phyloP scores from a whole-genome alignment of 2,888 invertebrate genomes.

The Stratiomys singularior region DNA sequence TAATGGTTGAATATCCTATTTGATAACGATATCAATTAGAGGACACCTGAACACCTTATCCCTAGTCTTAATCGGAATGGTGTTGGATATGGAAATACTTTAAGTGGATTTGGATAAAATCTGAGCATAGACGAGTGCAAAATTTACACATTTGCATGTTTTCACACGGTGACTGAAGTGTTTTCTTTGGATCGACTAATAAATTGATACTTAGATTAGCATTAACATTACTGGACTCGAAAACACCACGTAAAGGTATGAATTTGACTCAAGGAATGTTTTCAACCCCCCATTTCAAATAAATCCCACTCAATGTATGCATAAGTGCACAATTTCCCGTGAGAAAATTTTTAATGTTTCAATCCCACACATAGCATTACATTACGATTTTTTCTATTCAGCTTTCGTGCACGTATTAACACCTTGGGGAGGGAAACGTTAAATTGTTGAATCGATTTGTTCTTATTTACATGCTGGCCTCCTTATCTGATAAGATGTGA shows the following conservation, averaged over 20 bases:
- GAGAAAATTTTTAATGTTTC: slow-evolving; percentile 26
- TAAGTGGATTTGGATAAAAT: neutral
- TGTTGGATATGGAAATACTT: no score
- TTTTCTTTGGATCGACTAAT: neutral
- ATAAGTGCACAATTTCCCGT: slow-evolving; percentile 43
- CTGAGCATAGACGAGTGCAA: neutral
- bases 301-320: slow-evolving; percentile 16
- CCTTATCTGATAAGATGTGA: slow-evolving; percentile 10
- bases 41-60: no score
- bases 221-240: neutral
- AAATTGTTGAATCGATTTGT: slow-evolving; percentile 16
- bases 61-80: no score
- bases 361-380: slow-evolving; percentile 39
- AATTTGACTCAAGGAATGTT: slow-evolving; percentile 6
- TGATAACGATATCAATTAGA: no score
- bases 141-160: slow-evolving; percentile 24
- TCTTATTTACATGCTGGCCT: slow-evolving; percentile 18
- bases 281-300: slow-evolving; percentile 27
- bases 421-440: neutral
- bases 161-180: slow-evolving; percentile 10
- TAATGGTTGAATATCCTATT: no score
- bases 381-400: neutral
- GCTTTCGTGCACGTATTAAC: no score
- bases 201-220: neutral
- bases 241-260: neutral